Evolutionary conservation across 2,797 vertebrate genomes (phyloP), one percentile per base, ranked within the genome.

Genomic region (Tympanoctomys barrerae): DNA sequence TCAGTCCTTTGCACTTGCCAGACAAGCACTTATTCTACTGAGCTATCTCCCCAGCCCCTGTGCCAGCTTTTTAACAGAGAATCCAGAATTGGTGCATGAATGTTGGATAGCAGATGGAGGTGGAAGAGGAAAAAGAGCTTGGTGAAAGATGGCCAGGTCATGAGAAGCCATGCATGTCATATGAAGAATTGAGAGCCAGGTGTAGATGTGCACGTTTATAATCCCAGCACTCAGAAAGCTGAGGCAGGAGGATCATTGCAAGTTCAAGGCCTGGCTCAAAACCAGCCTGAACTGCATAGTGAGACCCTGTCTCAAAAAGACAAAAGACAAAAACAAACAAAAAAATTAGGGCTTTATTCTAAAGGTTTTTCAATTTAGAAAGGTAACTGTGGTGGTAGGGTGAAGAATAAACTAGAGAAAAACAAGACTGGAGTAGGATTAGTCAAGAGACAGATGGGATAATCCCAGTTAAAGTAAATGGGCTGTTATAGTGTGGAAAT

Each of bases 301-400:
- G 52, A 54, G 52, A 54, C 3, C 13, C 52, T 54, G 52, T 54
- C 52, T 54, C 13, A 54, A 54, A 54, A 54, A 54, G 52, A 54
- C 52, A 54, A 54, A 54, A 54, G 13, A 54, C 12, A 54, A 54
- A 54, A 54, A 49, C 49, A 49, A 49, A 49, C 49, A 49, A 49
- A 49, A 49, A 49, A 49, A 49, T 9, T 62, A 66, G 26, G 33
- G 46, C 64, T 84, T 89, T 84, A 57, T 57, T 11, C n/a, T 78
- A 80, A 93, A 77, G 42, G 49, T 49, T 77, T 49, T 88, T 7
- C 28, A 57, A 33, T 92, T 91, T 88, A 78, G 79, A 91, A 91
- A 80, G 39, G 31, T 77, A 62, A 78, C 64, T 85, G 31, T 93
- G 94, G 46, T 62, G 90, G 24, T 22, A 90, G 21, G 66, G 81